Evolutionary conservation across 2,113 vertebrate species (phyloP).

Genomic region (Vidua macroura): DNA sequence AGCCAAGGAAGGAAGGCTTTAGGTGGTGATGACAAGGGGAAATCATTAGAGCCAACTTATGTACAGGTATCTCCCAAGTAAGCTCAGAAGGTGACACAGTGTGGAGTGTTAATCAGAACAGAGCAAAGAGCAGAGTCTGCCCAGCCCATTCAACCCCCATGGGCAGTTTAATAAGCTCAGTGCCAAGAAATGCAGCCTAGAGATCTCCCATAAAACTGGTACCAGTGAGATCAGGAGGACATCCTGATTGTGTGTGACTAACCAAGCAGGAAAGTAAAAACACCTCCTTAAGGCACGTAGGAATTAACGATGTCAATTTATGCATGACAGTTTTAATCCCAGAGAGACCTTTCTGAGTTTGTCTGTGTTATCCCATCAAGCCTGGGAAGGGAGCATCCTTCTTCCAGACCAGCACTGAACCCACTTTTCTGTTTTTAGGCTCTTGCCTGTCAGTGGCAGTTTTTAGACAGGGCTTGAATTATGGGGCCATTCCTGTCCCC

Average conservation of each 20-base stretch:
- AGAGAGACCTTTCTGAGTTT: neutral
- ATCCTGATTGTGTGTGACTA: neutral
- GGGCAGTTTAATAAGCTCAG: neutral
- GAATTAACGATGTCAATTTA: neutral
- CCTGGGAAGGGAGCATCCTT: neutral
- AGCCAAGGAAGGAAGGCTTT: neutral
- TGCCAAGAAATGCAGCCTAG: fast-evolving
- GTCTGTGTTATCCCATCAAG: neutral
- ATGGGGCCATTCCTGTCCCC: neutral
- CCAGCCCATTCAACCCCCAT: neutral
- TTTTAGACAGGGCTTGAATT: neutral
- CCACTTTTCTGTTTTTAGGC: neutral
- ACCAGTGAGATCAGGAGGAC: neutral
- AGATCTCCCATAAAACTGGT: neutral
- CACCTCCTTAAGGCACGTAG: neutral
- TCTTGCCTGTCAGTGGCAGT: neutral
- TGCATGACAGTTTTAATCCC: neutral
- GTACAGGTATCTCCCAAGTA: neutral
- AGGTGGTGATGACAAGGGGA: neutral
- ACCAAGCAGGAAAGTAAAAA: neutral
- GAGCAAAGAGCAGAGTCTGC: neutral
- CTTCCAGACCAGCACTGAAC: fast-evolving
- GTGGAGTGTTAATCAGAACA: neutral
- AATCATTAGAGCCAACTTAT: neutral
- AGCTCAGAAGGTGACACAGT: neutral